These are phyloP conservation scores for Hypercompe scribonia DNA, from an alignment of 2,888 invertebrate genomes.

Conservation along the genomic window DNA sequence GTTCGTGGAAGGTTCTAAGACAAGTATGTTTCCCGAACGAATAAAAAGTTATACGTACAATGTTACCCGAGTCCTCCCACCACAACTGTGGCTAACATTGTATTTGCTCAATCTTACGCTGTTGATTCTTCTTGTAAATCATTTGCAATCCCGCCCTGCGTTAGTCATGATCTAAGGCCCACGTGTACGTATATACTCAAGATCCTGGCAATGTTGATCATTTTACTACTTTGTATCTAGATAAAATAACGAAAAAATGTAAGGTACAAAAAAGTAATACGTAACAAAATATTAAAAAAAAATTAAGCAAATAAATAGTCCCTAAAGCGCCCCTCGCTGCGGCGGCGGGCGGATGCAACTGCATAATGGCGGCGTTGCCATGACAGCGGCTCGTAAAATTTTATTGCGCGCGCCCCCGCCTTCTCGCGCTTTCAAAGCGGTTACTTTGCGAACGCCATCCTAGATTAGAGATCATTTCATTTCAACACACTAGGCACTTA, in stretches of 20 bases:
- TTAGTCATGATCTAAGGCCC: neutral
- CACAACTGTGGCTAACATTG: neutral
- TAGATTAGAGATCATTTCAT: slow-evolving; percentile 54
- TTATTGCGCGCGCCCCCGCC: slow-evolving; percentile 74
- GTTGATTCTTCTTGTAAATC: neutral
- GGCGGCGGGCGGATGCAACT: slow-evolving; percentile 57
- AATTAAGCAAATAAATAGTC: slow-evolving; percentile 9
- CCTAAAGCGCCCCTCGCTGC: slow-evolving; percentile 54
- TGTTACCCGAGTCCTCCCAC: neutral
- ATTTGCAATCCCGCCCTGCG: neutral
- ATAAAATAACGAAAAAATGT: neutral
- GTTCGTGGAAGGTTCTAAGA: neutral
- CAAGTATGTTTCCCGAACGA: neutral
- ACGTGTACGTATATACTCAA: neutral
- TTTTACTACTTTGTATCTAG: neutral
- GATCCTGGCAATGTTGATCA: neutral
- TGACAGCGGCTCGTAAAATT: slow-evolving; percentile 81
- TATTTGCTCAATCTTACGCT: neutral
- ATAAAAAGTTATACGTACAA: neutral
- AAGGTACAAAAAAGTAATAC: neutral
- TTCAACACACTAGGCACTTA: slow-evolving; percentile 46
- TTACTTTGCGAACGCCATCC: slow-evolving; percentile 57
- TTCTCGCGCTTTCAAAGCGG: slow-evolving; percentile 65
- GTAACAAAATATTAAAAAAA: neutral
- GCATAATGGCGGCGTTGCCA: slow-evolving; percentile 77